Evolutionary conservation across 2,888 invertebrate species (phyloP).

Genomic region (Andrena dorsata): DNA sequence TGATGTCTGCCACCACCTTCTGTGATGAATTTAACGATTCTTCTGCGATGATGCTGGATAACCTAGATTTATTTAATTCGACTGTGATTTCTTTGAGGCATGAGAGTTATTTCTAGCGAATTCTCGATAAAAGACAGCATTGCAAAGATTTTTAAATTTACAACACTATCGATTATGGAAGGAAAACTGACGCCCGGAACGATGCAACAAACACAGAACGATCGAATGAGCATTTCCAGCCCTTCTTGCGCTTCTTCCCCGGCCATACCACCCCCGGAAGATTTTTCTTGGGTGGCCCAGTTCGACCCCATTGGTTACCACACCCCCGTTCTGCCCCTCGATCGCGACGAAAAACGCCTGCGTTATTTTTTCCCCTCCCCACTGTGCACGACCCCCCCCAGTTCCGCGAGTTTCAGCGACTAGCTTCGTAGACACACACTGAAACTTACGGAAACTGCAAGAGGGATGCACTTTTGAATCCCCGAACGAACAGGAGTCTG

Average conservation of each 20-base stretch:
- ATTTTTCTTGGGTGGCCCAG: slow-evolving; percentile 82
- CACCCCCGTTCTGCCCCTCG: slow-evolving; percentile 67
- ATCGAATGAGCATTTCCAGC: slow-evolving; percentile 71
- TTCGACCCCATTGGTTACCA: slow-evolving; percentile 81
- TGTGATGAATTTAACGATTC: too few relatives aligned
- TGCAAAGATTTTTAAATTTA: too few relatives aligned
- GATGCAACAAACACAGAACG: slow-evolving; percentile 56
- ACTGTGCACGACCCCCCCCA: slow-evolving; percentile 13
- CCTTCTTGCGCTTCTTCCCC: slow-evolving; percentile 40
- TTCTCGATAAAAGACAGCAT: too few relatives aligned
- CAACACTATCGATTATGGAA: too few relatives aligned
- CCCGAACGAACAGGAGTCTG: too few relatives aligned
- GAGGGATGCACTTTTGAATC: too few relatives aligned
- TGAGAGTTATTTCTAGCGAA: too few relatives aligned
- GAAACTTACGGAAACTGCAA: too few relatives aligned
- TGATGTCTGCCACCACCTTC: too few relatives aligned
- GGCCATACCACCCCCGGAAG: slow-evolving; percentile 71
- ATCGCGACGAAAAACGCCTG: slow-evolving; percentile 62
- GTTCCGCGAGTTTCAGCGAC: slow-evolving; percentile 11
- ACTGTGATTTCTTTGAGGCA: too few relatives aligned
- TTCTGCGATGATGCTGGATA: too few relatives aligned
- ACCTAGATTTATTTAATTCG: too few relatives aligned
- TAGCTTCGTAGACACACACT: background rate
- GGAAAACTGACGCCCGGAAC: slow-evolving; percentile 11
- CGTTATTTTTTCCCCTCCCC: slow-evolving; percentile 50